Base-by-base conservation (phyloP, 2,888 invertebrate species). In the Synergus umbraculus region DNA sequence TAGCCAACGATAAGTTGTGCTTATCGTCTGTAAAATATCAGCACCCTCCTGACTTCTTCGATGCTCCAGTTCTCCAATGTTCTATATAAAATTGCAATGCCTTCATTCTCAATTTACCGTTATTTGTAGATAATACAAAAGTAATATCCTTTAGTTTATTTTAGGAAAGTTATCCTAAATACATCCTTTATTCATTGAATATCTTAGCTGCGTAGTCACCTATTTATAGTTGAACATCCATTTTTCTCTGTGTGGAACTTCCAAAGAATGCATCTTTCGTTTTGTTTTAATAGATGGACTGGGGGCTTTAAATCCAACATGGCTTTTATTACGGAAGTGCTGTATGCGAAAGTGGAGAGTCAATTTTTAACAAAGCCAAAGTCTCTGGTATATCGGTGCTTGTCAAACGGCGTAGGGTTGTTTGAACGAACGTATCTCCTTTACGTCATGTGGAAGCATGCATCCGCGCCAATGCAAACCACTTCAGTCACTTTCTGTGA, bases 371-470 rank as follows among this genome's bases (percentile, higher is more conserved):
- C 60, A 73, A 73, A 73, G 73, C 54, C 49, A 73, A 73, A 73
- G 73, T 29, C 49, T 29, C 49, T 15, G 15, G 22, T 46, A 66
- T 69, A 69, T 69, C n/a, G 54, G 54, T 10, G 73, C 54, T 73
- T n/a, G 73, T 73, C 73, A 49, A 73, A 54, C 54, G 54, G 37
- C 37, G 73, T 54, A 54, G 73, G 54, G 54, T 73, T 54, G 83
- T 83, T 82, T 79, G 80, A 83, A 83, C 83, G 83, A 83, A 83
- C 83, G 83, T 83, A 84, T 84, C 83, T 83, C 82, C 82, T 81
- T 83, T 80, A 84, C 83, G 79, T 83, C 83, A 82, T 84, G 83
- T 82, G 84, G 84, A 84, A 84, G 84, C 82, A 82, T 84, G 84
- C 83, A 84, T 83, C 83, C 83, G 83, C 83, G 82, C 81, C 82